Evolutionary conservation across 2,888 invertebrate species (phyloP).

Genomic region (Liopterus haemorrhoidalis): DNA sequence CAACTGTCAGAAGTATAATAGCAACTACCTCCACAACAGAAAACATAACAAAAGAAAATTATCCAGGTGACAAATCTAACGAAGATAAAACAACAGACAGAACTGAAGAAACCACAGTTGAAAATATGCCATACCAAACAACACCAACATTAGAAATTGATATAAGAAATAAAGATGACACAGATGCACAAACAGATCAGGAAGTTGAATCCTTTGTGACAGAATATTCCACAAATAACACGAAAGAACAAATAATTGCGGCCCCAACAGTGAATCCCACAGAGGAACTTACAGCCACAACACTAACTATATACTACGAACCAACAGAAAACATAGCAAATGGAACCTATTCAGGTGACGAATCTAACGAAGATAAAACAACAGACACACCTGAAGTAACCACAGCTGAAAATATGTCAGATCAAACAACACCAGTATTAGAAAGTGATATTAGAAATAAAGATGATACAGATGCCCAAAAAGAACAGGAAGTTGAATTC

Average conservation of each 20-base stretch:
- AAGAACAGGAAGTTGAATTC: too few species aligned
- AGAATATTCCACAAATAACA: too few species aligned
- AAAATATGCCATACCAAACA: background rate
- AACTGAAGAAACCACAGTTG: background rate
- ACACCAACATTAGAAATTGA: too few species aligned
- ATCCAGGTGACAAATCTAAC: background rate
- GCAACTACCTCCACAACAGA: background rate
- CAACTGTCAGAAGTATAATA: background rate
- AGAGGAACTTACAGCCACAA: too few species aligned
- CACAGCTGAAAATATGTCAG: background rate
- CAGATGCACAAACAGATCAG: too few species aligned
- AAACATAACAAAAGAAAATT: background rate
- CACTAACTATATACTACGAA: too few species aligned
- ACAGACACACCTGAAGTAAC: background rate
- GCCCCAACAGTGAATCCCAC: too few species aligned
- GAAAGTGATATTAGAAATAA: too few species aligned
- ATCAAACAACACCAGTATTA: background rate
- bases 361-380: conserved; percentile 3
- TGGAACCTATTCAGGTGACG: background rate
- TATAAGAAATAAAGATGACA: too few species aligned
- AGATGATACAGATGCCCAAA: too few species aligned
- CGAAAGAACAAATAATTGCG: too few species aligned
- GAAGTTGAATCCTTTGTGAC: too few species aligned
- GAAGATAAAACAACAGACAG: background rate
- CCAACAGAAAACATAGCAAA: background rate